phyloP scores from a whole-genome alignment of 1,140 invertebrate genomes.

The Drosophila mayri region DNA sequence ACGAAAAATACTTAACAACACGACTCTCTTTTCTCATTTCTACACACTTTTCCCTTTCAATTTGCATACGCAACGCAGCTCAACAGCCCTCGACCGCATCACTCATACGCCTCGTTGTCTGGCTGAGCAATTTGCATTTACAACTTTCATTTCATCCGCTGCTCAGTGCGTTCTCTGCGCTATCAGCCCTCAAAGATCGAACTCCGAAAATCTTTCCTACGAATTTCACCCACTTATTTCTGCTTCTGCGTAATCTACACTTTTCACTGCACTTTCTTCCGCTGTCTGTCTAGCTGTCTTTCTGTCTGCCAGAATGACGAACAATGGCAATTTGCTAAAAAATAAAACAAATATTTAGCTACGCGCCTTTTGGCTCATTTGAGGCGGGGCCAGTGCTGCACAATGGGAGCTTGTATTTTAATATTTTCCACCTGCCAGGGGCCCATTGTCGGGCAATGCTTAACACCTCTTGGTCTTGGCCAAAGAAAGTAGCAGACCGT shows the following conservation, averaged over 20 bases:
- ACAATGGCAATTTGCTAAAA: slow-evolving; percentile 78
- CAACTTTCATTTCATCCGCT: slow-evolving; percentile 66
- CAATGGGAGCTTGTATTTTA: slow-evolving; percentile 49
- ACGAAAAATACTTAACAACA: slow-evolving; percentile 65
- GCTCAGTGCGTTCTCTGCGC: slow-evolving; percentile 53
- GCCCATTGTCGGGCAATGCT: slow-evolving; percentile 61
- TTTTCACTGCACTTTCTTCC: slow-evolving; percentile 79
- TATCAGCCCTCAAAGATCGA: slow-evolving; percentile 68
- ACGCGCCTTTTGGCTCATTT: slow-evolving; percentile 73
- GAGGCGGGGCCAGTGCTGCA: slow-evolving; percentile 38
- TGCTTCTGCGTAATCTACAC: slow-evolving; percentile 46
- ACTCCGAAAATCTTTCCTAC: slow-evolving; percentile 61
- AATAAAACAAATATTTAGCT: slow-evolving; percentile 81
- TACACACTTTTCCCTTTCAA: slow-evolving; percentile 56
- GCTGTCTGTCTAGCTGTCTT: slow-evolving; percentile 3
- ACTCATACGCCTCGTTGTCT: slow-evolving; percentile 76
- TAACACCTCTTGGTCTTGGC: slow-evolving; percentile 59
- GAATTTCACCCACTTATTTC: slow-evolving; percentile 78
- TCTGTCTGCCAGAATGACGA: slow-evolving; percentile 61
- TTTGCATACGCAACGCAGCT: slow-evolving; percentile 53
- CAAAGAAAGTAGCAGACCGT: slow-evolving; percentile 66
- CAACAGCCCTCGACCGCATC: slow-evolving; percentile 56
- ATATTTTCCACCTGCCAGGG: slow-evolving; percentile 65
- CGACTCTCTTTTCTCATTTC: slow-evolving; percentile 42
- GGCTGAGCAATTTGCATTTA: slow-evolving; percentile 66